phyloP scores from a whole-genome alignment of 1,140 invertebrate genomes.

The Neoseiulus cucumeris region DNA sequence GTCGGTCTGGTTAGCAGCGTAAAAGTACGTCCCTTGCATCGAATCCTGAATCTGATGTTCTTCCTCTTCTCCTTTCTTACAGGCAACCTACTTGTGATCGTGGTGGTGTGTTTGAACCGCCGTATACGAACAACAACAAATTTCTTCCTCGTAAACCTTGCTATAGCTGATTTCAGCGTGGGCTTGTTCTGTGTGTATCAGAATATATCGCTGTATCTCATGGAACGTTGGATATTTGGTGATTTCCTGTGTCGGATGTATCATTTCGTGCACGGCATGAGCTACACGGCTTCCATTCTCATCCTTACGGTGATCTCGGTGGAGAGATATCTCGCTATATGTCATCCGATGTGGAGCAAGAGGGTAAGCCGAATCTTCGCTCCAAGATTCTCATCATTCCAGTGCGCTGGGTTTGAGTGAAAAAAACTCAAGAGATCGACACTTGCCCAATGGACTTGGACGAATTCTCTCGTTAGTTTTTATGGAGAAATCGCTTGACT shows the following conservation, averaged over 20 bases:
- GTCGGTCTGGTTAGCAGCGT: no score
- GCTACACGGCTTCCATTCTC: conserved; percentile 57
- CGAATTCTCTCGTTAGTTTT: no score
- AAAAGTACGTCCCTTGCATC: no score
- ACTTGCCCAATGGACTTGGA: no score
- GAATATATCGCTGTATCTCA: conserved; percentile 52
- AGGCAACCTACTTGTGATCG: conserved; percentile 60
- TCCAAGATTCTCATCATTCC: no score
- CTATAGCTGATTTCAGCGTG: conserved; percentile 59
- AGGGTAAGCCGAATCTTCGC: conserved; percentile 27
- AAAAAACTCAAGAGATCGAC: no score
- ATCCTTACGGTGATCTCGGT: conserved; percentile 57
- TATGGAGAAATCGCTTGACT: no score
- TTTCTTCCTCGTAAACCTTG: conserved; percentile 60
- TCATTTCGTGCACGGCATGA: conserved; percentile 53
- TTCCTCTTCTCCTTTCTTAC: conserved; percentile 23
- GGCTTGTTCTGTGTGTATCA: conserved; percentile 66
- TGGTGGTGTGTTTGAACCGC: conserved; percentile 52
- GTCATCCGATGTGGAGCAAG: conserved; percentile 55
- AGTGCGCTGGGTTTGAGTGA: no score
- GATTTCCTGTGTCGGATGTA: conserved; percentile 62
- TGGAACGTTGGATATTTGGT: conserved; percentile 50
- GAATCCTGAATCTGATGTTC: no score
- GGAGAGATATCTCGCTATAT: conserved; percentile 59
- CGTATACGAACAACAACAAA: conserved; percentile 57